Evolutionary conservation across 2,113 vertebrate species (phyloP), one percentile per base, ranked within the genome.

Genomic region (Crotophaga sulcirostris): DNA sequence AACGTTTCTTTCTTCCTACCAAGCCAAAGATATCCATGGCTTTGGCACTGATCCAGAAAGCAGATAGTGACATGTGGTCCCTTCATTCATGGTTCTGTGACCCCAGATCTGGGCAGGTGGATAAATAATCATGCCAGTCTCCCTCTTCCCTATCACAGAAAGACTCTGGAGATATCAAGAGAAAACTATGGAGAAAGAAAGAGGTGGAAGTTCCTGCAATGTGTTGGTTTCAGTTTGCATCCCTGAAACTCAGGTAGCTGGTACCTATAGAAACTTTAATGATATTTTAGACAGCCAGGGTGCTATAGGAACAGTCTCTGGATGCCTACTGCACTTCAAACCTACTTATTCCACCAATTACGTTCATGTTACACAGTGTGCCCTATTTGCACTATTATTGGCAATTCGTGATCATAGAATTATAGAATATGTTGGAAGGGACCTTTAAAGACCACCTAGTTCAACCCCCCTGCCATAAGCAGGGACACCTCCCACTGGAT

Each of bases 381-480:
- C 6, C 16, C 19, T 31, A 6, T 72, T 88, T 40, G 17, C 26
- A 19, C 19, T 40, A 5, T 23, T 82, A 26, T 4, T 56, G 28
- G 13, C 31, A 80, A 31, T 9, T 74, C 31, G 44, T 26, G 56
- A n/a, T 10, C 3, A 3, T 9, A 13, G 21, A 55, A 49, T 18
- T 47, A 45, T 2, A 55, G 19, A 38, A 8, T 73, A 29, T 16
- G 13, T 18, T 25, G 40, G 51, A 78, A 76, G 8, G 4, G 10
- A 51, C 10, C 2, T 42, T 18, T 18, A 8, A 28, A 42, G 29
- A 0, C 0, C 47, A 28, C 0, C 10, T 2, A 9, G 5, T n/a
- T 4, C 26, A 18, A 16, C 2, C 2, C 14, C 15, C 3, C 16
- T 58, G 47, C 31, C 20, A 2, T 1, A 3, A 8, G 2, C 44